Percentiles rank a stretch among this genome's conserved stretches.
phyloP scores from a whole-genome alignment of 2,797 vertebrate genomes.

The Astyanax mexicanus region DNA sequence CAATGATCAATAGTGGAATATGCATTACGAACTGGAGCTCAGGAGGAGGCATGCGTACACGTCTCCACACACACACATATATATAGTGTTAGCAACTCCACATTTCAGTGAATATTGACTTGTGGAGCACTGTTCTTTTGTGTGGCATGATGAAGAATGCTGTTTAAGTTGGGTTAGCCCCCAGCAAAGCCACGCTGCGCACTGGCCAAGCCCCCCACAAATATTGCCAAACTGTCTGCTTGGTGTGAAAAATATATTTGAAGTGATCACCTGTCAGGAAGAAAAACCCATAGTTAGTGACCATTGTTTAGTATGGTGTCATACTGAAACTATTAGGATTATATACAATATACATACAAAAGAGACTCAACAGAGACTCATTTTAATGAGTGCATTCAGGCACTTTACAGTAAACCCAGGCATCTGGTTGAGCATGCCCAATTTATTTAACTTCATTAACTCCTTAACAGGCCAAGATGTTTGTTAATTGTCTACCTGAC shows the following conservation, averaged over 20 bases:
- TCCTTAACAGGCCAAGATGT: no score
- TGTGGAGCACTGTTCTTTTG: conserved; percentile 2
- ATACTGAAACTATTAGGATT: no score
- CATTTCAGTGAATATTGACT: conserved; percentile 21
- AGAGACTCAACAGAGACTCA: no score
- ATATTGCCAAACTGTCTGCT: conserved; percentile 5
- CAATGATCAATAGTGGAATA: conserved; percentile 28
- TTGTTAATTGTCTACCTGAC: no score
- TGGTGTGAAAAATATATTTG: not conserved
- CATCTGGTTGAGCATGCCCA: no score
- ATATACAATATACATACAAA: no score
- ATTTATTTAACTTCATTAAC: no score
- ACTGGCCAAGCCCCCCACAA: not conserved
- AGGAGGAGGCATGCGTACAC: not conserved
- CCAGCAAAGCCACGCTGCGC: not conserved
- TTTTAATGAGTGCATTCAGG: no score
- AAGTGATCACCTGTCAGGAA: not conserved
- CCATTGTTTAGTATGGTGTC: no score
- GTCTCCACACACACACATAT: not conserved
- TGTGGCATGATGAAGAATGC: not conserved
- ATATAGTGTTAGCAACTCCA: not conserved
- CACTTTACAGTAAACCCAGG: no score
- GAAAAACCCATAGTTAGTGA: no score
- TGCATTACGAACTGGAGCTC: conserved; percentile 6
- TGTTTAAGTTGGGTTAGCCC: not conserved